phyloP scores from a whole-genome alignment of 2,113 vertebrate species.

The Tonatia bakeri region DNA sequence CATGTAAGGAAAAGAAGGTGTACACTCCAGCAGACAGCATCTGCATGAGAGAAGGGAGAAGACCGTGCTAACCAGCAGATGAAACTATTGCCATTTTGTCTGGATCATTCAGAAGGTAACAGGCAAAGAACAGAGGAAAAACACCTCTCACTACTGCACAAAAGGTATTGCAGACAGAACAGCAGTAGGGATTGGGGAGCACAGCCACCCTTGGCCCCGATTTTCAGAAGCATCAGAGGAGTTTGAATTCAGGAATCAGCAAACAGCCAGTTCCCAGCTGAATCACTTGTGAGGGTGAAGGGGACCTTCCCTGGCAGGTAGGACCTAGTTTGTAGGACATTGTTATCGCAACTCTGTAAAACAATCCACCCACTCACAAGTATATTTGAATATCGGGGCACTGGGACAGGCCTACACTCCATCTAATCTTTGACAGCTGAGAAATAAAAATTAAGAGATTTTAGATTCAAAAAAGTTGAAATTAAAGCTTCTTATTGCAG shows the following conservation, averaged over 20 bases:
- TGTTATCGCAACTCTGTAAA: neutral
- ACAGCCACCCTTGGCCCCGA: neutral
- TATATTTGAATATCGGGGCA: accelerated
- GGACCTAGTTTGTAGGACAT: neutral
- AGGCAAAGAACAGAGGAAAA: neutral
- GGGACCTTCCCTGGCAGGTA: neutral
- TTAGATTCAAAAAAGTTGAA: neutral
- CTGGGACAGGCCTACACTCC: neutral
- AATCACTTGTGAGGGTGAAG: accelerated
- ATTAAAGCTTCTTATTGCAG: neutral
- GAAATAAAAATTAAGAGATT: neutral
- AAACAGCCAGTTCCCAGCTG: neutral
- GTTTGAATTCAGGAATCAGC: neutral
- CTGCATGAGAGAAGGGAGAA: neutral
- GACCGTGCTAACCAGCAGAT: too few species aligned
- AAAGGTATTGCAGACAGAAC: neutral
- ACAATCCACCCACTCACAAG: neutral
- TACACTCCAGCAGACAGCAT: neutral
- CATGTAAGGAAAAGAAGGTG: neutral
- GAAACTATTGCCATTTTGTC: neutral
- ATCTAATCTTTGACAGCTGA: neutral
- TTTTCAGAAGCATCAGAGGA: neutral
- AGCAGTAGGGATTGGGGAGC: neutral
- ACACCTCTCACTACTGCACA: accelerated
- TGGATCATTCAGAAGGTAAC: neutral